Conservation (phyloP, 2,797 vertebrate genomes). For the Micropoecilia bifurca region DNA sequence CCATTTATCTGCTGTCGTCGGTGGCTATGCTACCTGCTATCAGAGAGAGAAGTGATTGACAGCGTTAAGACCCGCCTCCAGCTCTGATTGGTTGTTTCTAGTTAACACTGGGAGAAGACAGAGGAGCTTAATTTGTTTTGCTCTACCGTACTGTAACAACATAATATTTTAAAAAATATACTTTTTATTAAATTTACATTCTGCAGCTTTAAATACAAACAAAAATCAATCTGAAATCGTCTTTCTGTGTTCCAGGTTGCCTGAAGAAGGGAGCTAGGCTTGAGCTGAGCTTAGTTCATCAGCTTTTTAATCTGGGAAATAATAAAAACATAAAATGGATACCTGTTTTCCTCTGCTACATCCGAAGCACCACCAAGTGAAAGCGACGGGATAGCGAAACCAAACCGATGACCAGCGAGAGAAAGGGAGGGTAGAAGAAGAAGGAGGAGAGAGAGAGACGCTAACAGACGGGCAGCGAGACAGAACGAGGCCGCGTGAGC, state of each 20-base stretch:
- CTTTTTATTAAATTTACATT: too few relatives aligned
- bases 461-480: conserved; percentile 80
- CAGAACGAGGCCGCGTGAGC: conserved; percentile 72
- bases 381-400: conserved; percentile 96
- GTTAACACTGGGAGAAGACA: too few relatives aligned
- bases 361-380: conserved; percentile 99
- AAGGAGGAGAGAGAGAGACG: conserved; percentile 52
- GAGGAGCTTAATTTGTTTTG: too few relatives aligned
- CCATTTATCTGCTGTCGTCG: too few relatives aligned
- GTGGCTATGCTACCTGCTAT: too few relatives aligned
- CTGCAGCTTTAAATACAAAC: too few relatives aligned
- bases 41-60: too few relatives aligned
- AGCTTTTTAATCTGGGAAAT: conserved; percentile 99
- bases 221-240: neutral
- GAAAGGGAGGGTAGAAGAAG: conserved; percentile 76
- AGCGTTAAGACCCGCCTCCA: too few relatives aligned
- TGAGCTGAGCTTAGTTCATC: conserved; percentile 97
- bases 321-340: conserved; percentile 99
- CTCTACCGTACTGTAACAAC: too few relatives aligned
- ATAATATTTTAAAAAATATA: too few relatives aligned
- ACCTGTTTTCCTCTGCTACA: conserved; percentile 99
- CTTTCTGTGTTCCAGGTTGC: conserved; percentile 84
- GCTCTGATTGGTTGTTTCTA: too few relatives aligned
- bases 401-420: conserved; percentile 89
- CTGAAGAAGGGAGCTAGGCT: conserved; percentile 95